Evolutionary conservation across 2,113 vertebrate genomes (phyloP).

Genomic region (Chlamydotis undulata): DNA sequence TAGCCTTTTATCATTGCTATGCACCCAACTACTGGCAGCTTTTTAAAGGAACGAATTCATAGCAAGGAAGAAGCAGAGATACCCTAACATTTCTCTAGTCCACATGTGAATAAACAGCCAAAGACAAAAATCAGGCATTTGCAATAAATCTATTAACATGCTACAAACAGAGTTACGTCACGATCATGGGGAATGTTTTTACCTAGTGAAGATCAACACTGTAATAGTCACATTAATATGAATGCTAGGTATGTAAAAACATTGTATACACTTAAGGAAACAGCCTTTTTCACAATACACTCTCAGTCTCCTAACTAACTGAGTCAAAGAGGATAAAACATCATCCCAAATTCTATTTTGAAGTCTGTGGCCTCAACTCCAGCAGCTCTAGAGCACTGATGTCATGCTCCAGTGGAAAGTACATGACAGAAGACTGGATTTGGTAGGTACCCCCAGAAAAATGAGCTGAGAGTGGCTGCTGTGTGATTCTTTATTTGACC

Average conservation of each 20-base stretch:
- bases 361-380: neutral
- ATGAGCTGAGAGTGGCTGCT: neutral
- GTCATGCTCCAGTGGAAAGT: neutral
- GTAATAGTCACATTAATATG: neutral
- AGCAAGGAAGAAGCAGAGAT: neutral
- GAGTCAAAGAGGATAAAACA: neutral
- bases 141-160: neutral
- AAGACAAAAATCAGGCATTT: neutral
- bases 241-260: neutral
- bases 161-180: neutral
- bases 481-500: neutral
- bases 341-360: neutral
- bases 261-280: neutral
- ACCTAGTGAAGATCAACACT: neutral
- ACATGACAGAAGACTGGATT: neutral
- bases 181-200: neutral
- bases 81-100: neutral
- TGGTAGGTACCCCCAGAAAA: neutral
- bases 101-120: neutral
- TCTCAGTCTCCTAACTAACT: neutral
- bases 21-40: neutral
- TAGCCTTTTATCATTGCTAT: neutral
- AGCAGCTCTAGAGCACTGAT: neutral
- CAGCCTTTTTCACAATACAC: neutral
- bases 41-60: neutral